phyloP scores from a whole-genome alignment of 2,113 vertebrate genomes.

The Sarotherodon lohbergeri region DNA sequence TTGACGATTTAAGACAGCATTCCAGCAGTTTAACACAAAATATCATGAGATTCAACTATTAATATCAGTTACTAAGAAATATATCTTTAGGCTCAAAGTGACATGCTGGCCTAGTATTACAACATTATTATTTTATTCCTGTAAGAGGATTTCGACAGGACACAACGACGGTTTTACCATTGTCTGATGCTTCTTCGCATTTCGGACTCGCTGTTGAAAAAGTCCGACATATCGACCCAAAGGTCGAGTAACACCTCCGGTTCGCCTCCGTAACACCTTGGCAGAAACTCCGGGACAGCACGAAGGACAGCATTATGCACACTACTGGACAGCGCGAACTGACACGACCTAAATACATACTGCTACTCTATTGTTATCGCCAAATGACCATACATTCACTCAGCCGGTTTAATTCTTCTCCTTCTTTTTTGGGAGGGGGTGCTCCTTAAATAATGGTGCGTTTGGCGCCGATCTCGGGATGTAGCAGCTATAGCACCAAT shows the following conservation, averaged over 20 bases:
- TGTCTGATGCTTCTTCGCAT: not conserved
- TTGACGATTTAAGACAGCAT: not conserved
- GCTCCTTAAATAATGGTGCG: not conserved
- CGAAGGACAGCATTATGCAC: not conserved
- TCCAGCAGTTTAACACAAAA: not conserved
- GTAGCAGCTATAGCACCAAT: not conserved
- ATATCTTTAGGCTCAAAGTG: not conserved
- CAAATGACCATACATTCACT: not conserved
- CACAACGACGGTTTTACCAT: conserved; percentile 3
- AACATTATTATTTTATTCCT: not conserved
- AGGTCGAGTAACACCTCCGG: not conserved
- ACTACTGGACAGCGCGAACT: not conserved
- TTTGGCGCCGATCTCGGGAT: not conserved
- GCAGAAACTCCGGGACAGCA: conserved; percentile 1
- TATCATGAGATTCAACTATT: not conserved
- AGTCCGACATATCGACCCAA: not conserved
- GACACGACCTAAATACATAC: not conserved
- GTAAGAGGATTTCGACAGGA: not conserved
- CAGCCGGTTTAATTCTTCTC: not conserved
- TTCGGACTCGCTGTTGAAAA: not conserved
- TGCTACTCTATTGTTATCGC: not conserved
- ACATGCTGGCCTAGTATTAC: accelerated
- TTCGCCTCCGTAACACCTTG: not conserved
- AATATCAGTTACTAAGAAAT: not conserved
- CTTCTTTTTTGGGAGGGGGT: not conserved